phyloP scores from a whole-genome alignment of 2,113 vertebrate genomes.

The Pitta sordida region DNA sequence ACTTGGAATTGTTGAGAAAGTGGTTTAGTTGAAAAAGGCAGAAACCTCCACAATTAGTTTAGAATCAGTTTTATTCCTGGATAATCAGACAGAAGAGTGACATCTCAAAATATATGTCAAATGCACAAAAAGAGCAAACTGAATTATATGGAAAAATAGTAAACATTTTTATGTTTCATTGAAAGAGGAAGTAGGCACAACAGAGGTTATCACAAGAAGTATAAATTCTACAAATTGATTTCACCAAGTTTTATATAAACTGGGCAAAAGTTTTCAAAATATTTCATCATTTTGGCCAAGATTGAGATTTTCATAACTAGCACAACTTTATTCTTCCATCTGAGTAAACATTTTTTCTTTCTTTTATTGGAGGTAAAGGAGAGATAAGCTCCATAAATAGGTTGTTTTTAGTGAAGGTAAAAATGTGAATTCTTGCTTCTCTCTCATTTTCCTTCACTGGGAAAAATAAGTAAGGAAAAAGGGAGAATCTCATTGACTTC shows the following conservation, averaged over 20 bases:
- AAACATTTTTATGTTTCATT: not conserved
- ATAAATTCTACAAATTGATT: not conserved
- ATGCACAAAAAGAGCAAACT: not conserved
- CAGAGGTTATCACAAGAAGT: not conserved
- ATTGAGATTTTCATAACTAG: not conserved
- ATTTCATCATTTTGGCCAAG: not conserved
- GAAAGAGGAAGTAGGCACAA: not conserved
- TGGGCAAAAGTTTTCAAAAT: not conserved
- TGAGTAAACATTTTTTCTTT: not conserved
- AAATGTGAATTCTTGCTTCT: not conserved
- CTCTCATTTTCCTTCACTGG: not conserved
- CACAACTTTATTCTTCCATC: not conserved
- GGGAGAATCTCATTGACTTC: not conserved
- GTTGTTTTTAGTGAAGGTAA: not conserved
- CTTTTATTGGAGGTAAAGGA: not conserved
- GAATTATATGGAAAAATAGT: not conserved
- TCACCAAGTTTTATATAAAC: not conserved
- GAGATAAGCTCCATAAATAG: not conserved
- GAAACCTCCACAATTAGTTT: not conserved
- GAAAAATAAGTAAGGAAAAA: not conserved
- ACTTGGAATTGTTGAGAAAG: not conserved
- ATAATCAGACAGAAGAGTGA: not conserved
- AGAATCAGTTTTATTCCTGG: not conserved
- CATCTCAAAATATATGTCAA: not conserved
- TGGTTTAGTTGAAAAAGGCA: not conserved